These are phyloP conservation scores for Sarcophaga bullata DNA, from an alignment of 1,140 invertebrate species.

Conservation along the genomic window DNA sequence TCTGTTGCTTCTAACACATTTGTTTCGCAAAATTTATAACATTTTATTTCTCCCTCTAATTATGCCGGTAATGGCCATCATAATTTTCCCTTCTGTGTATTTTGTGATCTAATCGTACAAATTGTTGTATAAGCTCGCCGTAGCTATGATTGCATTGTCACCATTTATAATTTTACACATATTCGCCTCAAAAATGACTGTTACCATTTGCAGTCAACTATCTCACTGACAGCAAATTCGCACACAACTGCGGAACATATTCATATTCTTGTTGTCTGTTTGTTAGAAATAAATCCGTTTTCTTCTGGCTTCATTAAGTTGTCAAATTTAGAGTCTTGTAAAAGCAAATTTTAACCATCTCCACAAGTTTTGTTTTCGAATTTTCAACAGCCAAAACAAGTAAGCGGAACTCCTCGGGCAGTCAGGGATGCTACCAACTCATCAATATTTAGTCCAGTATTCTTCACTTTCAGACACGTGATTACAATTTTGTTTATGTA, in stretches of 20 bases:
- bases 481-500: no score
- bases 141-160: constrained; percentile 2
- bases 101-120: constrained; percentile 37
- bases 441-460: no score
- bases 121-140: constrained; percentile 31
- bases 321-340: no score
- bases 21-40: no score
- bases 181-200: constrained; percentile 43
- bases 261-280: background rate
- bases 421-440: background rate
- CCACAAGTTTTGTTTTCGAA: background rate
- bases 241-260: constrained; percentile 29
- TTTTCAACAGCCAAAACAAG: background rate
- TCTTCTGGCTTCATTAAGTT: no score
- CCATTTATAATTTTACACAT: constrained; percentile 46
- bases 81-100: no score
- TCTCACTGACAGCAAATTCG: constrained; percentile 40
- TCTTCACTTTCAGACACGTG: no score
- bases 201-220: constrained; percentile 29
- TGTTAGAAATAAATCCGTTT: background rate
- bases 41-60: no score
- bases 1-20: no score
- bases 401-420: background rate
- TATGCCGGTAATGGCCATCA: no score
- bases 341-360: no score